Evolutionary conservation across 2,888 invertebrate species (phyloP), one percentile per base, ranked within the genome.

Genomic region (Drosophila fulvimacula): DNA sequence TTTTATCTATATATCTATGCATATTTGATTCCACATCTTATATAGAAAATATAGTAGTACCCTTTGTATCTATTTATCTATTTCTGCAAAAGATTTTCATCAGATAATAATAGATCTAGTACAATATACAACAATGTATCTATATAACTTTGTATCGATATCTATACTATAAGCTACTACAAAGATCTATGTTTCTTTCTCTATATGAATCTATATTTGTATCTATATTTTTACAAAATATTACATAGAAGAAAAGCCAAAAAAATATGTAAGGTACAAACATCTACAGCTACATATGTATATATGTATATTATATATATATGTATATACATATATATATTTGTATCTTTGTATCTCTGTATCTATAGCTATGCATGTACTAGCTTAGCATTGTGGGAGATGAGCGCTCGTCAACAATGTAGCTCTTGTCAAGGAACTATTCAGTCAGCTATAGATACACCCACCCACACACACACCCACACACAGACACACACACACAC

Each of bases 401-500:
- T 74, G 64, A 84, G 58, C 65, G 57, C 65, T 58, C 57, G 52
- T 63, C 83, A 81, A 86, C 78, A 82, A 69, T 85, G 68, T 79
- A 69, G 64, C 49, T 61, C 34, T 70, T 79, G 74, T 79, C 82
- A 88, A 79, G 75, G 64, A 86, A 79, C 69, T 71, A 56, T 53
- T 19, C 65, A 63, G 59, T 51, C 56, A 53, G 63, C 65, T 41
- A 72, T 46, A 73, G 66, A 67, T 60, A 56, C 51, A 57, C 69
- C 60, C 53, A 39, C 57, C 55, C 46, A 57, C 49, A 27, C 51
- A 62, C 49, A 69, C 68, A 60, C 52, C 58, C 62, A 39, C 41
- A 15, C 39, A 48, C 19, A 36, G 38, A 46, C n/a, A n/a, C n/a
- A n/a, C n/a, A n/a, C n/a, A n/a, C n/a, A n/a, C n/a, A n/a, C n/a